These are phyloP conservation scores for Apamea epomidion DNA, from an alignment of 2,888 invertebrate genomes.

Conservation along the genomic window DNA sequence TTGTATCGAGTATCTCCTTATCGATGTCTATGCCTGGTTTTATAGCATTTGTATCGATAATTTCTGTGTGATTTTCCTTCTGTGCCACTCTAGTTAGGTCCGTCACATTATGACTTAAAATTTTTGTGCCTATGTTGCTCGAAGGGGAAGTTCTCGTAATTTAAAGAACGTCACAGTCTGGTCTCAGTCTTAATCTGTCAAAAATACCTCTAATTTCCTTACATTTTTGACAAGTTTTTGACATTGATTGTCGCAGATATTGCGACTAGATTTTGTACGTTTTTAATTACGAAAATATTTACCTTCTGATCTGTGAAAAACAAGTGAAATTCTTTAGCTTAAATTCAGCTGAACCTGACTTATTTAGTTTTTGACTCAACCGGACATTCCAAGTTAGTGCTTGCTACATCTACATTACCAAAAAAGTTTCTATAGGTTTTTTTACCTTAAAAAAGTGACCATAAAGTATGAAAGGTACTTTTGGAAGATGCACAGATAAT, in stretches of 20 bases:
- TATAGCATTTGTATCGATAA: constrained; percentile 14
- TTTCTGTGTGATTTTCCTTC: constrained; percentile 31
- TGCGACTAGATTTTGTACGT: neutral
- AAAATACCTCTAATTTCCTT: neutral
- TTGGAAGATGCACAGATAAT: constrained; percentile 60
- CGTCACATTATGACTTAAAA: neutral
- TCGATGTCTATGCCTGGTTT: constrained; percentile 46
- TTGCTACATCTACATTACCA: constrained; percentile 3
- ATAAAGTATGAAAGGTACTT: constrained; percentile 48
- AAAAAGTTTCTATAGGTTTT: constrained; percentile 7
- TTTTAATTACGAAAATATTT: neutral
- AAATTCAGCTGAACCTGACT: constrained; percentile 30
- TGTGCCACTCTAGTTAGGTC: neutral
- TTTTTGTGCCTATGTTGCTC: neutral
- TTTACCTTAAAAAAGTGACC: neutral
- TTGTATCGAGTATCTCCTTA: constrained; percentile 57
- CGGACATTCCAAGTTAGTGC: constrained; percentile 55
- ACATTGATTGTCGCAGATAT: neutral
- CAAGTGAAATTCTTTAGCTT: constrained; percentile 16
- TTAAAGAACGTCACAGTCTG: neutral
- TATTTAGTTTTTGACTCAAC: constrained; percentile 49
- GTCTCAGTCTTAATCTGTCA: neutral
- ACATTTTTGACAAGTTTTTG: neutral
- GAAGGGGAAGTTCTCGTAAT: no score
- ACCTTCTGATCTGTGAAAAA: neutral